Percentiles rank a stretch among this genome's conserved stretches.
Conservation (phyloP, 2,888 invertebrate species). For the Tortricodes alternella region DNA sequence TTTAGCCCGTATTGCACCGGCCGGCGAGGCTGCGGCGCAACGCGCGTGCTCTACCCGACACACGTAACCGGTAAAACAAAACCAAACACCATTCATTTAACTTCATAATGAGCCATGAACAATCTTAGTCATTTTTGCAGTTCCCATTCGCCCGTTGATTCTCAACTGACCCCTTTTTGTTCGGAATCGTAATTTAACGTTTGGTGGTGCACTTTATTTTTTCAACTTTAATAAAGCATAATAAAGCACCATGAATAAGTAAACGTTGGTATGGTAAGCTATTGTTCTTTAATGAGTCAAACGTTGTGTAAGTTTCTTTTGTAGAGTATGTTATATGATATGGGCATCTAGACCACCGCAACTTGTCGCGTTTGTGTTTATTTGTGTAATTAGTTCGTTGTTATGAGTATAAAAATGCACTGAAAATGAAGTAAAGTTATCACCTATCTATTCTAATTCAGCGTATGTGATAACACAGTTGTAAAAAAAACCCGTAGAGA, state of each 20-base stretch:
- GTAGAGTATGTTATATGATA: conserved; percentile 51
- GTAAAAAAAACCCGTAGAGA: conserved; percentile 15
- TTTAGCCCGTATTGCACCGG: conserved; percentile 2
- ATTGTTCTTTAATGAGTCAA: conserved; percentile 69
- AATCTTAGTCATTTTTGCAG: conserved; percentile 71
- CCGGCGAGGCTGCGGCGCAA: conserved; percentile 1
- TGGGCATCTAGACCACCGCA: conserved; percentile 34
- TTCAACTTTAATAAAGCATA: conserved; percentile 67
- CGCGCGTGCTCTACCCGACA: conserved; percentile 49
- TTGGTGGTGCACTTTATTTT: conserved; percentile 50
- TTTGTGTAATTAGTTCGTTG: conserved; percentile 12
- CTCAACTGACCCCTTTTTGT: conserved; percentile 61
- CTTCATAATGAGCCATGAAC: conserved; percentile 77
- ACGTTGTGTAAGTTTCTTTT: conserved; percentile 52
- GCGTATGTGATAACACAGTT: conserved; percentile 3
- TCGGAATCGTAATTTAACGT: conserved; percentile 65
- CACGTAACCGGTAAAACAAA: conserved; percentile 57
- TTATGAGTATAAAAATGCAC: neutral
- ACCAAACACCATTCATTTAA: conserved; percentile 66
- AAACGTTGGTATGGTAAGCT: conserved; percentile 60
- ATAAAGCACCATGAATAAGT: conserved; percentile 71
- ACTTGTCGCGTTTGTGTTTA: conserved; percentile 5
- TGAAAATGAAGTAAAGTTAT: neutral
- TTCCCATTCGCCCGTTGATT: conserved; percentile 57
- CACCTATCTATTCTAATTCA: neutral